Evolutionary conservation across 2,113 vertebrate species (phyloP), one percentile per base, ranked within the genome.

Genomic region (Pionites leucogaster): DNA sequence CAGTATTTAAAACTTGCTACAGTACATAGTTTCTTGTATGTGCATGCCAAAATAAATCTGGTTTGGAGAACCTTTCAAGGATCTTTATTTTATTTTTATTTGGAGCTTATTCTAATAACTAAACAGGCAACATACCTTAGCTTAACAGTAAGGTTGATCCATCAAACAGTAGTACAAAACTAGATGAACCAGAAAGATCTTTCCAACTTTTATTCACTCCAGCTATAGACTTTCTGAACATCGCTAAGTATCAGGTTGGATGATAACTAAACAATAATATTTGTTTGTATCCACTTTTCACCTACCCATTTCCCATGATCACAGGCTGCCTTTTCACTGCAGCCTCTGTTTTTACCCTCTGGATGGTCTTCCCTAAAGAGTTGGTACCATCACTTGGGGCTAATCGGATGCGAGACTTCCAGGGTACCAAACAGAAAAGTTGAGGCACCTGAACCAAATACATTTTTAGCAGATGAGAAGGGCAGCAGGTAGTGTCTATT

Each of bases 31-130:
- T 98, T 98, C 95, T 95, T 97, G 91, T 95, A 94, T 96, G 75
- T 80, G 92, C 94, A 95, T 98, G 97, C 98, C 97, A 98, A 98
- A 97, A 98, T 97, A 98, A 98, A 98, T 97, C 95, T 98, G 97
- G 95, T 97, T 97, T 96, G 81, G 90, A 97, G 97, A 97, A 96
- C 97, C 96, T 98, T 97, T 97, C 94, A 96, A 96, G 93, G 96
- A 97, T 96, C 96, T 96, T 96, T 78, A 70, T 88, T 96, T 96
- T 93, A 97, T 76, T 82, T 88, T 96, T 97, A 92, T 96, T 86
- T 97, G 97, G 92, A 87, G 90, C 85, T 96, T 70, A 95, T 75
- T 90, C 95, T 96, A 64, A 89, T 60, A 76, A 44, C 81, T 91
- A 82, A 92, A 71, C 70, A 93, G 92, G 86, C 88, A 96, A 67